A percentile compares a stretch with the other conserved stretches of the same genome.
These are phyloP conservation scores for Fissipunctia ypsillon DNA, from an alignment of 2,888 invertebrate species.

Conservation along the genomic window DNA sequence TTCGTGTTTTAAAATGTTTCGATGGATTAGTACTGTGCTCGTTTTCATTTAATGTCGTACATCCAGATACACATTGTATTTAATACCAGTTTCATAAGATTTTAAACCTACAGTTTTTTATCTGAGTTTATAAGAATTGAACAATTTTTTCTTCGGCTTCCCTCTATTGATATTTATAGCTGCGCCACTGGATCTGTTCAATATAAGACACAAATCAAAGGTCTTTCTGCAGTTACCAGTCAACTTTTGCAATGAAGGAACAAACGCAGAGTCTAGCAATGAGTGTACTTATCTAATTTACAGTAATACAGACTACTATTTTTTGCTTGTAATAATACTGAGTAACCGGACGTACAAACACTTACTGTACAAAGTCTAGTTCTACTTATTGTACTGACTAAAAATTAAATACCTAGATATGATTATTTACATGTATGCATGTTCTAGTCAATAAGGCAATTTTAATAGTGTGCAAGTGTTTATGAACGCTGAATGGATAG, in stretches of 20 bases:
- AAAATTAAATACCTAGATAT: neutral
- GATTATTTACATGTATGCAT: neutral
- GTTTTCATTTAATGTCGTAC: too few relatives aligned
- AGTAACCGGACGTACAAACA: constrained; percentile 21
- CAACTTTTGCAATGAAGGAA: neutral
- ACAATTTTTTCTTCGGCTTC: too few relatives aligned
- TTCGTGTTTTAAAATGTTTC: too few relatives aligned
- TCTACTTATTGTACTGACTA: constrained; percentile 11
- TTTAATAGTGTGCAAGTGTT: neutral
- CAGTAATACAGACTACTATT: constrained; percentile 1
- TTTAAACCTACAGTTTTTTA: too few relatives aligned
- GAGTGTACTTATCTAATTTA: constrained; percentile 11
- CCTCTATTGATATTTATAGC: too few relatives aligned
- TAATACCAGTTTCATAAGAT: too few relatives aligned
- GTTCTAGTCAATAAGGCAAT: neutral
- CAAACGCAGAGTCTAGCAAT: constrained; percentile 10
- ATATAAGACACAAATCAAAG: constrained; percentile 31
- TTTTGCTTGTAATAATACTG: constrained; percentile 18
- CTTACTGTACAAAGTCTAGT: constrained; percentile 40
- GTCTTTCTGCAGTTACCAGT: constrained; percentile 1
- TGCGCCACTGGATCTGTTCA: too few relatives aligned
- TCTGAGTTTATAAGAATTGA: too few relatives aligned
- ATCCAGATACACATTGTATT: too few relatives aligned
- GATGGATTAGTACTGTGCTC: too few relatives aligned
- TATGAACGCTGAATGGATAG: neutral